These are phyloP conservation scores for Nanorana parkeri DNA, from an alignment of 2,113 vertebrate genomes.

Conservation along the genomic window DNA sequence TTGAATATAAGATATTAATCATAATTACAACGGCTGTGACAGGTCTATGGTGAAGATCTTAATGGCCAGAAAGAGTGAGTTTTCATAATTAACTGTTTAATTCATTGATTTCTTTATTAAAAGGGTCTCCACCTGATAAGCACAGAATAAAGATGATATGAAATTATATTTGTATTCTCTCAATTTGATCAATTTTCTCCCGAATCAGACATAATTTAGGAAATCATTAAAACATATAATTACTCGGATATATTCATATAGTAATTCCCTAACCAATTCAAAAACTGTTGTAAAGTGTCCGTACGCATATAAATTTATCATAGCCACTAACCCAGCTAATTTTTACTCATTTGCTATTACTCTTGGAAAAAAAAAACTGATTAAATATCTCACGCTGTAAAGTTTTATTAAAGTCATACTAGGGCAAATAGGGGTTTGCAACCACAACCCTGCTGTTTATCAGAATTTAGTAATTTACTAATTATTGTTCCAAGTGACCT, in stretches of 20 bases:
- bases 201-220: constrained; percentile 75
- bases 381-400: constrained; percentile 74
- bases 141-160: constrained; percentile 83
- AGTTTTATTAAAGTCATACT: constrained; percentile 75
- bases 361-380: constrained; percentile 74
- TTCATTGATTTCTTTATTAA: constrained; percentile 88
- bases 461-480: constrained; percentile 76
- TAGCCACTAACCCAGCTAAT: constrained; percentile 70
- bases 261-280: constrained; percentile 78
- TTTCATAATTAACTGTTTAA: constrained; percentile 93
- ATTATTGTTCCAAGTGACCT: constrained; percentile 74
- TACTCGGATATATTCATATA: constrained; percentile 83
- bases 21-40: constrained; percentile 91
- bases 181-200: constrained; percentile 77
- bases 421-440: constrained; percentile 72
- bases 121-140: constrained; percentile 75
- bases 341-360: constrained; percentile 76
- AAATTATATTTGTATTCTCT: constrained; percentile 82
- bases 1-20: constrained; percentile 96
- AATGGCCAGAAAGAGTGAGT: constrained; percentile 91
- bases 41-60: constrained; percentile 89
- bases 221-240: constrained; percentile 90
- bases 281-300: constrained; percentile 72
- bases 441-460: constrained; percentile 71
- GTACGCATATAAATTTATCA: constrained; percentile 84